These are phyloP conservation scores for Sceloporus tristichus DNA, from an alignment of 2,113 vertebrate genomes.

Conservation along the genomic window DNA sequence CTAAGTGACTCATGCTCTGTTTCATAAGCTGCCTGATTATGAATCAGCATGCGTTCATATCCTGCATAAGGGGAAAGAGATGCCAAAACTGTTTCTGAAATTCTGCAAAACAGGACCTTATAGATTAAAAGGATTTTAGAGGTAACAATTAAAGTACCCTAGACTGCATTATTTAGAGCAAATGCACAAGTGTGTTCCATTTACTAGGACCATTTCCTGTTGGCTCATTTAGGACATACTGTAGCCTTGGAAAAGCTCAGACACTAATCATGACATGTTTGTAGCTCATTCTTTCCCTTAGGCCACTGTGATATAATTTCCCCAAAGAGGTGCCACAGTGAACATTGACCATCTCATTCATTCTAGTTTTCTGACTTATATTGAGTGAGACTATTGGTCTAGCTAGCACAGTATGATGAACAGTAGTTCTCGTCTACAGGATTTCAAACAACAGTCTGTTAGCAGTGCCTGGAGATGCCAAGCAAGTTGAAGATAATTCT, in stretches of 20 bases:
- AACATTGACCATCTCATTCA: neutral
- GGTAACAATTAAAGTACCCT: neutral
- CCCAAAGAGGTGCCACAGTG: neutral
- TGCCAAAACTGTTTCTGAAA: neutral
- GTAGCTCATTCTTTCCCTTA: neutral
- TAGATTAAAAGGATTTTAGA: constrained; percentile 11
- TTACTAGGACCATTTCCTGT: neutral
- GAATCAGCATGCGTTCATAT: constrained; percentile 29
- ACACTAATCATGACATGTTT: neutral
- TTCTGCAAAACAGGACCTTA: neutral
- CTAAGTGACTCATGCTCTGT: constrained; percentile 52
- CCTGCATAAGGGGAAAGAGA: neutral
- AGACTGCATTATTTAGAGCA: neutral
- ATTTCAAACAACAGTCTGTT: neutral
- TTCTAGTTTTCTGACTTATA: neutral
- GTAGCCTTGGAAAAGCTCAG: neutral
- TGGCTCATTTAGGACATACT: neutral
- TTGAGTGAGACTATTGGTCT: neutral
- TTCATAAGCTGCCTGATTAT: constrained; percentile 41
- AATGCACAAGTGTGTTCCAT: constrained; percentile 1
- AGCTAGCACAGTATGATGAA: neutral
- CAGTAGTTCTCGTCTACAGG: neutral
- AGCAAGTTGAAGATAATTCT: too few species aligned
- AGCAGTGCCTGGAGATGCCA: neutral
- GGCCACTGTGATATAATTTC: neutral